Base-by-base conservation (phyloP, 2,113 vertebrate genomes). In the Muntiacus muntjak region DNA sequence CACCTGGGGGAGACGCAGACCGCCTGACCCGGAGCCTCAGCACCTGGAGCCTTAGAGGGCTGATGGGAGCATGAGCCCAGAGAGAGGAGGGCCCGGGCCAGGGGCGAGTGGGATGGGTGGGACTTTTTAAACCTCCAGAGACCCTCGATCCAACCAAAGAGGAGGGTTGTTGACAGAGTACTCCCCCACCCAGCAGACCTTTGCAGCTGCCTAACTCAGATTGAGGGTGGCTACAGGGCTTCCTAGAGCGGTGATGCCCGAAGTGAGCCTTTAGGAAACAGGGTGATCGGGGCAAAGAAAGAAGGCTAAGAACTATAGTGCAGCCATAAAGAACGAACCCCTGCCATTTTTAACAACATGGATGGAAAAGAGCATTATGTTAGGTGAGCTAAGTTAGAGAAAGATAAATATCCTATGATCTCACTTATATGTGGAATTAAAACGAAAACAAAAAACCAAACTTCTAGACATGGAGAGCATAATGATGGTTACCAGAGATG, bases 1-100 rank as follows among this genome's bases (percentile, higher is more conserved):
- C 26, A 99, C 99, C 99, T 99, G 98, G 3, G 40, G 81, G 26
- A 83, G 33, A 71, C 2, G 3, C n/a, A 7, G 7, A n/a, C 7
- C 57, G 5, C 62, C 7, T 9, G 40, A 28, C 19, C 45, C 50
- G 4, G 12, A n/a, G 47, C 7, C 7, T 17, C 76, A 45, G 54
- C 57, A 23, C n/a, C 52, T n/a, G 40, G 23, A 52, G 30, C 57
- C 58, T 11, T 2, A 15, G 26, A 14, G 7, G 43, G 45, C 23
- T 4, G 36, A 36, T 30, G 43, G 9, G 79, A 55, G 33, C 16
- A 30, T 1, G 2, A 43, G 26, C 6, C 50, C 58, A 4, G 45
- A 14, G 7, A 5, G 5, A 33, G 30, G 36, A 45, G 19, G 85
- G 17, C 14, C 57, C 13, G 23, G 57, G 52, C 25, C 30, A 1